phyloP scores from a whole-genome alignment of 2,797 vertebrate species.

The Lepus oiostolus region DNA sequence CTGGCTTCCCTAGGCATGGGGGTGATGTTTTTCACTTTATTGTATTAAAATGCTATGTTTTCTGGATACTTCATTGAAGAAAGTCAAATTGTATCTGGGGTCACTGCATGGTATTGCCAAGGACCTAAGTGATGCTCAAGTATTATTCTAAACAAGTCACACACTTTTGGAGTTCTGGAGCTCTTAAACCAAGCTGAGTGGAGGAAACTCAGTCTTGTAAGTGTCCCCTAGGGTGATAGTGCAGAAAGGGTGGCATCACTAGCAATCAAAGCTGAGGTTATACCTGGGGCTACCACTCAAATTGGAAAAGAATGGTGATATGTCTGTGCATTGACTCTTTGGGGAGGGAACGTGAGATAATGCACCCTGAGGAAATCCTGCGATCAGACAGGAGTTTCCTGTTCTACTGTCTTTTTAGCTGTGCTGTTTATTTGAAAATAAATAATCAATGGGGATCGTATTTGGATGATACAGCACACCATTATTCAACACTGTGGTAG shows the following conservation, averaged over 20 bases:
- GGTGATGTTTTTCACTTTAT: neutral
- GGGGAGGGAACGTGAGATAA: neutral
- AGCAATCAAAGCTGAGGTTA: neutral
- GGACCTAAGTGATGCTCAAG: neutral
- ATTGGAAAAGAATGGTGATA: neutral
- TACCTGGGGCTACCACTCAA: neutral
- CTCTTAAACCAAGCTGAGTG: neutral
- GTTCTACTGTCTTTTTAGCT: neutral
- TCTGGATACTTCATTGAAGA: conserved; percentile 58
- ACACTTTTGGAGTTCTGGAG: neutral
- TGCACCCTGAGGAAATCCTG: neutral
- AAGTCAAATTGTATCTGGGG: conserved; percentile 42
- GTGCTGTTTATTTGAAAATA: neutral
- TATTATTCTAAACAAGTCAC: neutral
- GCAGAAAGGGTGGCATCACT: neutral
- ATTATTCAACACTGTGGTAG: neutral
- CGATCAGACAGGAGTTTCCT: neutral
- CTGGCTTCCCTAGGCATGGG: conserved; percentile 53
- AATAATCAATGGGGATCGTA: neutral
- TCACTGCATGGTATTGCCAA: neutral
- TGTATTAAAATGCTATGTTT: conserved; percentile 36
- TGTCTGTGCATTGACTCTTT: neutral
- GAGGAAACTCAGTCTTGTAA: neutral
- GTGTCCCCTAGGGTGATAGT: neutral
- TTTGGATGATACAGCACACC: neutral